These are phyloP conservation scores for Gymnorhina tibicen DNA, from an alignment of 2,113 vertebrate species.

Conservation along the genomic window DNA sequence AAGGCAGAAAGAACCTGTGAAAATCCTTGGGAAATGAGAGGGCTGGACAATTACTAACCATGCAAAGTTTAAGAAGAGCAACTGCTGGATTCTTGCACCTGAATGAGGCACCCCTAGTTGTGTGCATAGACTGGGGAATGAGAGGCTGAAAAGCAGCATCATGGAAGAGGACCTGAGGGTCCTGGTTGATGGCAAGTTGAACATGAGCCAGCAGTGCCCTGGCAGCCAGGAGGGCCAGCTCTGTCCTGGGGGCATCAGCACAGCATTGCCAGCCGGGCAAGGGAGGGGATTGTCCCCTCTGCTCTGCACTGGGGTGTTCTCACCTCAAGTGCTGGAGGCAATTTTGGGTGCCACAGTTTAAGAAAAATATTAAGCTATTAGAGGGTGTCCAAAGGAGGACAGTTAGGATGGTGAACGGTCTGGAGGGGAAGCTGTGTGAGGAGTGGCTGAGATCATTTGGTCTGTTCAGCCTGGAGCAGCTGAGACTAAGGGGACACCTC, in stretches of 20 bases:
- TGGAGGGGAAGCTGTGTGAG: rapidly evolving
- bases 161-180: rapidly evolving
- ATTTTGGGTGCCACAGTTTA: rapidly evolving
- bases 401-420: rapidly evolving
- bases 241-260: neutral
- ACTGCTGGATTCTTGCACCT: neutral
- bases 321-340: rapidly evolving
- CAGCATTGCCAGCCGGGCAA: rapidly evolving
- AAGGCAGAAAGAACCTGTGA: neutral
- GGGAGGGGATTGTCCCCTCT: neutral
- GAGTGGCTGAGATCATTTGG: neutral
- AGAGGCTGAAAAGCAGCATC: neutral
- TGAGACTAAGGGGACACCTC: neutral
- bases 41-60: too few species aligned
- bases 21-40: neutral
- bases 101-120: neutral
- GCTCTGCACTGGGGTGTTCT: rapidly evolving
- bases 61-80: too few species aligned
- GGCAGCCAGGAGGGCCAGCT: neutral
- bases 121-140: neutral
- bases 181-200: rapidly evolving
- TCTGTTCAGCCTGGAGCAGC: neutral
- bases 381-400: neutral
- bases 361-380: rapidly evolving
- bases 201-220: neutral